Evolutionary conservation across 2,113 vertebrate genomes (phyloP).

Genomic region (Psophia crepitans): DNA sequence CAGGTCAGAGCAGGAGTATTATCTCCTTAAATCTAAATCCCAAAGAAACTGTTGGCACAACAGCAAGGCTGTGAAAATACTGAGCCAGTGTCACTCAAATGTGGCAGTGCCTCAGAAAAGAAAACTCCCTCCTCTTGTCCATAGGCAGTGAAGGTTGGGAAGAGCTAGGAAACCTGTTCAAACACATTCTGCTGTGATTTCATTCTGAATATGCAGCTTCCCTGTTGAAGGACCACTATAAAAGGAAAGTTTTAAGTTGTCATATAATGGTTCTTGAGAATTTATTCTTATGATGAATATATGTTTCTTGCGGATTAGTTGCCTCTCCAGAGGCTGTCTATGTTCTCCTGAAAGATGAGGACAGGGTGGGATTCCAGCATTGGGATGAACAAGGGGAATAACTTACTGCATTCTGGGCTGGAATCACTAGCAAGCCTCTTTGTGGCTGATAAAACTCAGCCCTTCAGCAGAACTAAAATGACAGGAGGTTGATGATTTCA

Average conservation of each 20-base stretch:
- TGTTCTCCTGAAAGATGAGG: not conserved
- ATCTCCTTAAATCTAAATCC: not conserved
- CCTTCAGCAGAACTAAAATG: not conserved
- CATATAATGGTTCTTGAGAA: not conserved
- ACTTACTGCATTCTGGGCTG: not conserved
- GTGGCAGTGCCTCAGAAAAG: not conserved
- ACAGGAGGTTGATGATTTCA: not conserved
- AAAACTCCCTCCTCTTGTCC: not conserved
- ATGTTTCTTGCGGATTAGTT: not conserved
- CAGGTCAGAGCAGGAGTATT: not conserved
- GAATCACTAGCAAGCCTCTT: not conserved
- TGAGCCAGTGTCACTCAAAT: not conserved
- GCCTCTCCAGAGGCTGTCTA: not conserved
- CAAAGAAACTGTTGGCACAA: not conserved
- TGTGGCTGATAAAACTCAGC: not conserved
- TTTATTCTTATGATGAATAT: not conserved
- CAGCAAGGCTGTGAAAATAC: not conserved
- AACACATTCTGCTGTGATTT: not conserved
- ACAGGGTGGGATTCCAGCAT: not conserved
- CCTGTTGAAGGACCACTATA: not conserved
- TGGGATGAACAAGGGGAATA: not conserved
- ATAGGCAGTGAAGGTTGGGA: not conserved
- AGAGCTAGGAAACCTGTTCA: not conserved
- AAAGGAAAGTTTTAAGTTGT: not conserved
- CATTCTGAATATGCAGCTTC: not conserved